A percentile compares a stretch with the other conserved stretches of the same genome.
Evolutionary conservation across 1,140 invertebrate genomes (phyloP).

Genomic region (Piezodorus guildinii): DNA sequence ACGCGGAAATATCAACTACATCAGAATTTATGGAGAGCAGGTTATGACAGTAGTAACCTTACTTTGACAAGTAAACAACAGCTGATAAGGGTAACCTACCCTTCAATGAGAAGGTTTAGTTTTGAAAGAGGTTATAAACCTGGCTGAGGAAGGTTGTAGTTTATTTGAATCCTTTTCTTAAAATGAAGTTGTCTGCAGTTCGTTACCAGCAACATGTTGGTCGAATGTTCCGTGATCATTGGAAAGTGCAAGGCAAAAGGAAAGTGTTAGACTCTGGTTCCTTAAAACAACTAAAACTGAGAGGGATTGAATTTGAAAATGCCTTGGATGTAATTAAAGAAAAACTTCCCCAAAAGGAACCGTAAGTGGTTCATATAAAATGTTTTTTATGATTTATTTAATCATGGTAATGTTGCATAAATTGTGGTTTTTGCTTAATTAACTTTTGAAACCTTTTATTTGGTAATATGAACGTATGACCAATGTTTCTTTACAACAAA

Average conservation of each 20-base stretch:
- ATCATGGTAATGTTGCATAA: background rate
- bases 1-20: too few species aligned
- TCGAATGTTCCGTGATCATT: conserved; percentile 52
- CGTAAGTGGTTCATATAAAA: conserved; percentile 7
- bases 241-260: conserved; percentile 48
- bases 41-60: too few species aligned
- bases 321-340: conserved; percentile 21
- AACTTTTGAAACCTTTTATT: background rate
- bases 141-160: too few species aligned
- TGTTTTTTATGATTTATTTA: background rate
- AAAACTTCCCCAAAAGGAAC: conserved; percentile 29
- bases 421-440: background rate
- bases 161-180: background rate
- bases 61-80: too few species aligned
- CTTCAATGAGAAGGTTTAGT: too few species aligned
- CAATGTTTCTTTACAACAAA: too few species aligned
- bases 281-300: conserved; percentile 38
- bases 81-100: too few species aligned
- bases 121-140: background rate
- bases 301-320: conserved; percentile 38
- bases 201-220: conserved; percentile 53
- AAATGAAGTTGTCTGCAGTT: conserved; percentile 50
- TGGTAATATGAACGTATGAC: background rate
- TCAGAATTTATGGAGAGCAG: too few species aligned
- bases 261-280: conserved; percentile 39